phyloP scores from a whole-genome alignment of 2,113 vertebrate species.

The Tyto alba region DNA sequence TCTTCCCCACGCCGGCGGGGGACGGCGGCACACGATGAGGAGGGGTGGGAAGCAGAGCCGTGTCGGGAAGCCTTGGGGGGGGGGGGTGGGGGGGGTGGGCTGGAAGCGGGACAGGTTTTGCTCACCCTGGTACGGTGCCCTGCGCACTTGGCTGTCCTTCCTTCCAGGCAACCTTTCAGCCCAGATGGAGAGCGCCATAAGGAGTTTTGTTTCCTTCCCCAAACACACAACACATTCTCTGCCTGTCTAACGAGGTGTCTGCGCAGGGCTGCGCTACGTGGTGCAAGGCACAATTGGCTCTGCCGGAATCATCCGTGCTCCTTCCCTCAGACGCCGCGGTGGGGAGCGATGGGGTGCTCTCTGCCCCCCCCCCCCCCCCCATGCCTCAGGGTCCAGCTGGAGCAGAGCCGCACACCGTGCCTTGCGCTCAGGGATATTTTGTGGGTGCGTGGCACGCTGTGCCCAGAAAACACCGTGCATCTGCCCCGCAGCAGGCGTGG shows the following conservation, averaged over 20 bases:
- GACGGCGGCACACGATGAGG: rapidly evolving
- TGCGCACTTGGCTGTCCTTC: not conserved
- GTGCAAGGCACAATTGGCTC: not conserved
- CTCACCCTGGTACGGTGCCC: not conserved
- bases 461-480: not conserved
- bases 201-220: conserved; percentile 10
- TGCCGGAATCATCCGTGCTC: not conserved
- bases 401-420: rapidly evolving
- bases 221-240: not conserved
- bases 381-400: rapidly evolving
- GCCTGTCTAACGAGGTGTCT: not conserved
- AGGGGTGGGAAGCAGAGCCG: not conserved
- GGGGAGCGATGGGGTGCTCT: not conserved
- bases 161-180: conserved; percentile 16
- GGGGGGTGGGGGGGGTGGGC: not conserved
- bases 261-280: not conserved
- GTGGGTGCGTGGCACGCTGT: not conserved
- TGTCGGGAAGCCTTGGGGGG: too few species aligned
- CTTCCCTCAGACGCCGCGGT: not conserved
- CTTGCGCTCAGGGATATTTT: rapidly evolving
- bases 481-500: not conserved
- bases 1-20: rapidly evolving
- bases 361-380: not conserved
- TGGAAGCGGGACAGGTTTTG: not conserved
- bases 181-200: conserved; percentile 28